Evolutionary conservation across 2,797 vertebrate genomes (phyloP), one percentile per base, ranked within the genome.

Genomic region (Pantherophis alleghaniensis): DNA sequence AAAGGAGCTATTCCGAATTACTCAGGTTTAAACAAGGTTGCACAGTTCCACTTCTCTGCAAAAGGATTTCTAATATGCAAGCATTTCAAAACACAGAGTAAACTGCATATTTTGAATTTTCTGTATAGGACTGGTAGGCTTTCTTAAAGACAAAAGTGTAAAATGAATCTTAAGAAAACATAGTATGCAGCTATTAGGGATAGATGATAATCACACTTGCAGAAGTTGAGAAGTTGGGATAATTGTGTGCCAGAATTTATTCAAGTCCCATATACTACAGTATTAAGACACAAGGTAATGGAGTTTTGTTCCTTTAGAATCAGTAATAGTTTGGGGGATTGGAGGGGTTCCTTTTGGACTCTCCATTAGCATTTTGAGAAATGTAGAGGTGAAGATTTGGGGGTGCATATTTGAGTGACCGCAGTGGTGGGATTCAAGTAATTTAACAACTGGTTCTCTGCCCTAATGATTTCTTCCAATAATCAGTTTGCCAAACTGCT

Each of bases 41-140:
- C n/a, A 56, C 11, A 89, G 96, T 92, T 95, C 89, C 94, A 92
- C 94, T 59, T 22, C 53, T n/a, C 42, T 60, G 69, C 86, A 87
- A 89, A 90, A 94, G 87, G 91, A 93, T n/a, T 89, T 90, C 69
- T 7, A 7, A 18, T 63, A 86, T 32, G 47, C 57, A 60, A 83
- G 16, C 7, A 22, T 55, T 88, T 61, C 7, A 13, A 91, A 83
- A 56, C 3, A 22, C 42, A 57, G 28, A 51, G 18, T 26, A n/a
- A 53, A 32, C 24, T 14, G 28, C 5, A 57, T 32, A 88, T 16
- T 57, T n/a, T 32, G 61, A 37, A 59, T 53, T 55, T 69, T 42
- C 61, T 24, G 32, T 26, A 9, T 37, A 53, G 83, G 69, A 3
- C 26, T 12, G 22, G 20, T 26, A 26, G 32, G 16, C 24, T 69